A percentile compares a stretch with the other conserved stretches of the same genome.
phyloP scores from a whole-genome alignment of 1,140 invertebrate genomes.

The Hermatobates lingyangjiaoensis region DNA sequence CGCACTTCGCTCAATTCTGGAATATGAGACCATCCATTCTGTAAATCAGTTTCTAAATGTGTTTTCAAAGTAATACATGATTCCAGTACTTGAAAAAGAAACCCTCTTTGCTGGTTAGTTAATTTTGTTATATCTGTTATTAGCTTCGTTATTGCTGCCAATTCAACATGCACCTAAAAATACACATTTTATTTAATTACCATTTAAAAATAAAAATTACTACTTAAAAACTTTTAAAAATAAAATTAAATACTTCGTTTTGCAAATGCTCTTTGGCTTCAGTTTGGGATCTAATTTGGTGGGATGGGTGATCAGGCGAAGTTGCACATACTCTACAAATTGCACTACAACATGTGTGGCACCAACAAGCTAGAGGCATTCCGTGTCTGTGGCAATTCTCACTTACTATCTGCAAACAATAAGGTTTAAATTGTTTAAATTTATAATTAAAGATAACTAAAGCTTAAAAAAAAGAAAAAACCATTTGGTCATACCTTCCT shows the following conservation, averaged over 20 bases:
- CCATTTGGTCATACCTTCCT: no score
- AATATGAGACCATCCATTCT: conserved; percentile 39
- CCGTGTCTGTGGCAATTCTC: conserved; percentile 51
- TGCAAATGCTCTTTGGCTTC: conserved; percentile 46
- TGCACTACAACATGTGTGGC: conserved; percentile 39
- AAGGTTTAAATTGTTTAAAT: neutral
- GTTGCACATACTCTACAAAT: conserved; percentile 46
- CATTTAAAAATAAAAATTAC: neutral
- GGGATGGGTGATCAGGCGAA: conserved; percentile 37
- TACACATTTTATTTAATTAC: no score
- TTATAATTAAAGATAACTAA: neutral
- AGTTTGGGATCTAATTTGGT: conserved; percentile 42
- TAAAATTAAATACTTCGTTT: conserved; percentile 30
- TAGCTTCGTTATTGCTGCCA: conserved; percentile 32
- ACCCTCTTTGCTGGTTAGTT: conserved; percentile 42
- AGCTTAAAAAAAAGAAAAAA: no score
- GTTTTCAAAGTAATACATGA: conserved; percentile 49
- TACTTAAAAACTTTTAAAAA: neutral
- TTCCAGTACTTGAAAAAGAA: conserved; percentile 49
- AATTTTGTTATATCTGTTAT: conserved; percentile 39
- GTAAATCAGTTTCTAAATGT: conserved; percentile 47
- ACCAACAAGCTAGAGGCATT: conserved; percentile 51
- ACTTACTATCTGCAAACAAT: conserved; percentile 9
- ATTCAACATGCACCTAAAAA: conserved; percentile 28
- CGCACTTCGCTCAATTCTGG: conserved; percentile 41